Evolutionary conservation across 2,888 invertebrate genomes (phyloP).

Genomic region (Ichneumoninae sp.): DNA sequence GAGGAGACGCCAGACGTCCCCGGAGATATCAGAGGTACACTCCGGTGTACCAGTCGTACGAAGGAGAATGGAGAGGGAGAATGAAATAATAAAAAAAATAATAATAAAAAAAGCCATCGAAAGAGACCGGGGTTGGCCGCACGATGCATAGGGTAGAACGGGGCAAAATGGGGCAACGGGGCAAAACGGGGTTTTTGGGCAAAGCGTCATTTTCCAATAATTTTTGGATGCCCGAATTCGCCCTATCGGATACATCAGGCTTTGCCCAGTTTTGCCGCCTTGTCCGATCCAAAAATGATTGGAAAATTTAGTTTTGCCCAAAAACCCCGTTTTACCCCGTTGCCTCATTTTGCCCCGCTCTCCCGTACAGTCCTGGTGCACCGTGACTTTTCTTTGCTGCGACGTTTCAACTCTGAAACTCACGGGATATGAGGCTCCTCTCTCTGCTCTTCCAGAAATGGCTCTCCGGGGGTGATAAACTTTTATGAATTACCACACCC

Average conservation of each 20-base stretch:
- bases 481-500: conserved; percentile 76
- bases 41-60: conserved; percentile 20
- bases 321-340: too few relatives aligned
- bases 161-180: too few relatives aligned
- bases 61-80: conserved; percentile 30
- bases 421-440: conserved; percentile 47
- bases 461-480: conserved; percentile 75
- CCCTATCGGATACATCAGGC: too few relatives aligned
- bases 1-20: conserved; percentile 11
- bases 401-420: conserved; percentile 20
- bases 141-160: neutral
- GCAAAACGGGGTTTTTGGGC: too few relatives aligned
- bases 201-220: too few relatives aligned
- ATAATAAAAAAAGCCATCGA: conserved; percentile 20
- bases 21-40: conserved; percentile 34
- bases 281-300: too few relatives aligned
- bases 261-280: too few relatives aligned
- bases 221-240: too few relatives aligned
- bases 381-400: conserved; percentile 23
- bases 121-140: conserved; percentile 10
- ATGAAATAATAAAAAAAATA: conserved; percentile 22
- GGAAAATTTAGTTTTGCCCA: too few relatives aligned
- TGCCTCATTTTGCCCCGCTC: too few relatives aligned
- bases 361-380: neutral
- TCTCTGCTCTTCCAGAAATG: conserved; percentile 65